phyloP scores from a whole-genome alignment of 2,113 vertebrate species.

The Semnornis frantzii region DNA sequence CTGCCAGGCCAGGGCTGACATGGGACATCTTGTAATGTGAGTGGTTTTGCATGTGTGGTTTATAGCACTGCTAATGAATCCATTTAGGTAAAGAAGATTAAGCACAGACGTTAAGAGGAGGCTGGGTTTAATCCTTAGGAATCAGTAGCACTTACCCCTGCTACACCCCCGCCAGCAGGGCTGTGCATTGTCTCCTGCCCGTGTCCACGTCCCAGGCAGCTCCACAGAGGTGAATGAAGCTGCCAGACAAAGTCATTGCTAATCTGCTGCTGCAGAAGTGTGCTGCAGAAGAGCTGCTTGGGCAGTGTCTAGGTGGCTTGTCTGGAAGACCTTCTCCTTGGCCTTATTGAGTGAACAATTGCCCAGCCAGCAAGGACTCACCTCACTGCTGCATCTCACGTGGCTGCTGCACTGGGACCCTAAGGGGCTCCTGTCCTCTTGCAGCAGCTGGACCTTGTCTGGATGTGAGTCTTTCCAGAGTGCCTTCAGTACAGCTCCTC shows the following conservation, averaged over 20 bases:
- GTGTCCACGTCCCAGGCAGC: background rate
- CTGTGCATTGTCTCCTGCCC: background rate
- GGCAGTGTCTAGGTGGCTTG: background rate
- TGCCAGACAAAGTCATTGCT: background rate
- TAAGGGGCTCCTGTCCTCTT: background rate
- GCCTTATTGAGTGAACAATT: background rate
- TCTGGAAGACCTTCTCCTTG: conserved; percentile 46
- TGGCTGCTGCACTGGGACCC: background rate
- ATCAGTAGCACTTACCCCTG: background rate
- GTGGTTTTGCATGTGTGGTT: conserved; percentile 38
- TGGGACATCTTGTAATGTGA: background rate
- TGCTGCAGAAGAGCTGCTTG: background rate
- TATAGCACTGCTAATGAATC: conserved; percentile 43
- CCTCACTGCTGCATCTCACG: accelerated
- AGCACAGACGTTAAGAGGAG: conserved; percentile 14
- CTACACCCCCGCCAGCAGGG: background rate
- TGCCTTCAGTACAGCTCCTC: background rate
- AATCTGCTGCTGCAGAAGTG: background rate
- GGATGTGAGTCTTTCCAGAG: background rate
- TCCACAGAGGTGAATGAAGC: conserved; percentile 47
- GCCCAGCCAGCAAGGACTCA: background rate
- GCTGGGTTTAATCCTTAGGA: conserved; percentile 46
- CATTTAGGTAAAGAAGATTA: conserved; percentile 58
- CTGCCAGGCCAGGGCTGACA: background rate
- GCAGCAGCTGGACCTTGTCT: background rate